Evolutionary conservation across 2,797 vertebrate genomes (phyloP).

Genomic region (Halcyon smyrnensis): DNA sequence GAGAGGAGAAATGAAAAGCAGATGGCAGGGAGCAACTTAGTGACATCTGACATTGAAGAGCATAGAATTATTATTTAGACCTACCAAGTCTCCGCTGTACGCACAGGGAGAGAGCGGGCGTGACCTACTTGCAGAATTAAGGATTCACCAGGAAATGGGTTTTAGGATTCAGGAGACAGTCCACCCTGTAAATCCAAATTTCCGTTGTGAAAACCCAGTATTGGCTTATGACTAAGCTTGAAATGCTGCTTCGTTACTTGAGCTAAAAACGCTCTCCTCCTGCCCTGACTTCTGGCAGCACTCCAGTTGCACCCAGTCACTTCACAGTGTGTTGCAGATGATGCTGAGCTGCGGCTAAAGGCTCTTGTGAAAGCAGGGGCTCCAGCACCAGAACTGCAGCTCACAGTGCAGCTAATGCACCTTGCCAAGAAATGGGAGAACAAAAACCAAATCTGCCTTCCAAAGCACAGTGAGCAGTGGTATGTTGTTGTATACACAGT

Average conservation of each 20-base stretch:
- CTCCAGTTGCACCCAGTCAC: not conserved
- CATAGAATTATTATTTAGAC: constrained; percentile 10
- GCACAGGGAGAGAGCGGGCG: not conserved
- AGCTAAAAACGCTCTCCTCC: not conserved
- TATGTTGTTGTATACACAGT: not conserved
- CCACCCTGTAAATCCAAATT: not conserved
- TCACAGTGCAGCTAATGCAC: not conserved
- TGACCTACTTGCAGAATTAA: constrained; percentile 27
- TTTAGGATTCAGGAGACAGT: not conserved
- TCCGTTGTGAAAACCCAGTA: not conserved
- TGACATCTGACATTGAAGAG: constrained; percentile 34
- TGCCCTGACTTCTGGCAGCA: not conserved
- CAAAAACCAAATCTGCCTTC: not conserved
- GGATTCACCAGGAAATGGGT: not conserved
- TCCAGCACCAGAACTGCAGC: not conserved
- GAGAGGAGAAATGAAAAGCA: not conserved
- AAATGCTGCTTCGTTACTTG: not conserved
- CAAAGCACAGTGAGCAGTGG: not conserved
- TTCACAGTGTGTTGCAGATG: not conserved
- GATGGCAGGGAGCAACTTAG: not conserved
- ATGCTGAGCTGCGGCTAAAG: not conserved
- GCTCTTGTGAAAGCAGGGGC: not conserved
- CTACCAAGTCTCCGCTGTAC: not conserved
- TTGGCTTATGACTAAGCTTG: not conserved
- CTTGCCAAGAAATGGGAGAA: not conserved